A percentile compares a stretch with the other conserved stretches of the same genome.
phyloP scores from a whole-genome alignment of 2,113 vertebrate genomes.

The Campylorhamphus procurvoides region DNA sequence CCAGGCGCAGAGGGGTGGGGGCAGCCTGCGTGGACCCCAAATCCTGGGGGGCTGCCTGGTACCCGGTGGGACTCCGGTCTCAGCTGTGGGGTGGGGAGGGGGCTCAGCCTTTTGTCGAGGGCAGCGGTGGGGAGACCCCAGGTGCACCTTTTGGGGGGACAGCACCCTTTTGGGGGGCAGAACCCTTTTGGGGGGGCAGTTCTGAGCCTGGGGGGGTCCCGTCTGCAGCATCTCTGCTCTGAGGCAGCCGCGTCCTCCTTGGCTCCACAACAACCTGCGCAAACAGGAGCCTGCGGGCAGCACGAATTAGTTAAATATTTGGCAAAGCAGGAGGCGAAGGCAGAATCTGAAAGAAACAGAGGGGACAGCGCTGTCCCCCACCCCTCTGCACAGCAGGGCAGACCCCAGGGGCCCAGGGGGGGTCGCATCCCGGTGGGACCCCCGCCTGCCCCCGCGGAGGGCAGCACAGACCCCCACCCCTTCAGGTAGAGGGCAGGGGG shows the following conservation, averaged over 20 bases:
- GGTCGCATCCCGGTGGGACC: background rate
- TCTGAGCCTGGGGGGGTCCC: background rate
- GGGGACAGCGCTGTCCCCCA: background rate
- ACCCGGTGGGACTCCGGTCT: background rate
- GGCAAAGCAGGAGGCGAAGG: background rate
- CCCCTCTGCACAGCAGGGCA: background rate
- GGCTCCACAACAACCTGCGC: background rate
- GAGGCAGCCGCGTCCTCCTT: background rate
- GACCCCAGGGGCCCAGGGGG: fast-evolving
- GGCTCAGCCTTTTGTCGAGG: fast-evolving
- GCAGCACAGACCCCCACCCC: background rate
- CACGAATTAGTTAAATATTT: constrained; percentile 21
- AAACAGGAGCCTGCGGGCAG: constrained; percentile 10
- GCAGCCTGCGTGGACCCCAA: background rate
- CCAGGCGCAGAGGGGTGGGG: fast-evolving
- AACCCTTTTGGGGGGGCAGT: too few relatives aligned
- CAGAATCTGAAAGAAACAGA: background rate
- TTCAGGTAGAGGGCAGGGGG: background rate
- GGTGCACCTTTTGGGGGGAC: background rate
- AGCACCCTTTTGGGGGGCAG: too few relatives aligned
- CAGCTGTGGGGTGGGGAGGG: background rate
- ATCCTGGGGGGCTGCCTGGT: background rate
- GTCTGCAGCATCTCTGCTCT: background rate
- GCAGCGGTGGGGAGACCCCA: background rate
- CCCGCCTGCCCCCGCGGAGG: fast-evolving